Evolutionary conservation across 2,113 vertebrate species (phyloP).

Genomic region (Tretioscincus oriximinensis): DNA sequence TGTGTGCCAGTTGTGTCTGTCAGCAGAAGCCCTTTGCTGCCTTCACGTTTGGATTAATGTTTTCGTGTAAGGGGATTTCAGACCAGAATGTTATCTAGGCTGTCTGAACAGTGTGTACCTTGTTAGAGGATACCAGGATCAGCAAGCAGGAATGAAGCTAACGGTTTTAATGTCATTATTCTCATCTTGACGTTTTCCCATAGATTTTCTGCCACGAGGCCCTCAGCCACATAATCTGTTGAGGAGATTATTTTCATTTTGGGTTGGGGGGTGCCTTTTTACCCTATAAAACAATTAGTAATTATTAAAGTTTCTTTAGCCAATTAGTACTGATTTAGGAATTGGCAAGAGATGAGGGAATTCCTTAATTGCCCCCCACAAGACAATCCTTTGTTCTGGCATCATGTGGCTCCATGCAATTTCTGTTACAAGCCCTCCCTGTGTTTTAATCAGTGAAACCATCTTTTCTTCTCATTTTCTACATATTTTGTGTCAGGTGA

Average conservation of each 20-base stretch:
- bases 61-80: not conserved
- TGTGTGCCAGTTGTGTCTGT: not conserved
- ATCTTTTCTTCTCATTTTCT: not conserved
- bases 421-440: slow-evolving; percentile 10
- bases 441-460: not conserved
- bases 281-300: slow-evolving; percentile 15
- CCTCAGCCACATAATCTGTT: not conserved
- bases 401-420: not conserved
- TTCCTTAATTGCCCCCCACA: slow-evolving; percentile 22
- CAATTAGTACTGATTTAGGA: slow-evolving; percentile 26
- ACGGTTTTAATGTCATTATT: not conserved
- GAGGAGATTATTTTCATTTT: slow-evolving; percentile 22
- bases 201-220: not conserved
- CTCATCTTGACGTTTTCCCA: not conserved
- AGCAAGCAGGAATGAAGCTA: not conserved
- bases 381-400: not conserved
- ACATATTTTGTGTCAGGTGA: not conserved
- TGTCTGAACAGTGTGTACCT: not conserved
- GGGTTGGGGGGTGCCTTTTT: slow-evolving; percentile 7
- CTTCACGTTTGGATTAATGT: not conserved
- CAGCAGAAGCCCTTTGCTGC: not conserved
- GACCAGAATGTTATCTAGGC: not conserved
- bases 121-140: not conserved
- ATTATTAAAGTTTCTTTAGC: slow-evolving; percentile 14
- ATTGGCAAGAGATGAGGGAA: slow-evolving; percentile 17